Base-by-base conservation (phyloP, 92 coral and sea anemone genomes). In the Zoanthus solanderi region DNA sequence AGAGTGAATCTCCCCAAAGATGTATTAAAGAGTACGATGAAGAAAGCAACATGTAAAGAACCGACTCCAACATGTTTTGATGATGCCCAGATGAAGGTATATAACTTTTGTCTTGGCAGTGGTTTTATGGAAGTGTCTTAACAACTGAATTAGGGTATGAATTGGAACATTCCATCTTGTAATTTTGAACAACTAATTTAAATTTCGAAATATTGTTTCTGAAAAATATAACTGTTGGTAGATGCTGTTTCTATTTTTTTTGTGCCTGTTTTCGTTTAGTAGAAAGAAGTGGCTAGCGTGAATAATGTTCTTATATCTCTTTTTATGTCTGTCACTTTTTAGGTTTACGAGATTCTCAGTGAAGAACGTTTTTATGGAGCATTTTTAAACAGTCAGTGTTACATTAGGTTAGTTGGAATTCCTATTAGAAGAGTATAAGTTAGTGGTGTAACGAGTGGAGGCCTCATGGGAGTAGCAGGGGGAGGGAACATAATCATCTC, bases 21-120 rank as follows among this genome's bases (percentile, higher is more conserved):
- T 46, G 76, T 92, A 28, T 84, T 96, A 68, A 96, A 93, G 89
- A 94, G 90, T 86, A 91, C 95, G 46, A 88, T 85, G 37, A 95
- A 94, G 78, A 87, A 83, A 61, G 93, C 93, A n/a, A 85, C 91
- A 3, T 91, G 91, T 57, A 96, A 95, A 71, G 94, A 89, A 63
- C 99, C 98, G 12, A 92, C 95, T 15, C 90, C 99, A 10, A 91
- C 90, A 32, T 93, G 96, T 87, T 96, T 96, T 92, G 99, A 96
- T 88, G 95, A 96, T 57, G 94, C 93, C 11, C 99, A 97, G 78
- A 87, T 83, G 34, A 92, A 93, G 99, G 99, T 97, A 65, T 5
- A 15, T 4, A 42, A 63, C 5, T n/a, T 63, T 5, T 16, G 10
- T 6, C 28, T 8, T 7, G 12, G 56, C 2, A 50, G 9, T 50